These are phyloP conservation scores for Rhegmatorhina hoffmannsi DNA, from an alignment of 2,113 vertebrate genomes.

Conservation along the genomic window DNA sequence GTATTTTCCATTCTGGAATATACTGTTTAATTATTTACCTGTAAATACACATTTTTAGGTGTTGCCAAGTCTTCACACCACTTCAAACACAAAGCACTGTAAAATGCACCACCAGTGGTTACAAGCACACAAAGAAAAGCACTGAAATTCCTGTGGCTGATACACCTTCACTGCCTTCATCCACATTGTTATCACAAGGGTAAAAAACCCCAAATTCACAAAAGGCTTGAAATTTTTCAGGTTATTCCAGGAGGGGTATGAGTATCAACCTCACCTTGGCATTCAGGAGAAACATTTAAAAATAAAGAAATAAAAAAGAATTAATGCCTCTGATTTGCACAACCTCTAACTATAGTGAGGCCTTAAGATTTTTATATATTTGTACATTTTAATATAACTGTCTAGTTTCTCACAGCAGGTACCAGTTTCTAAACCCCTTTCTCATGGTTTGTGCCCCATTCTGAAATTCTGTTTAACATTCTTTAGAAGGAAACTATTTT, in stretches of 20 bases:
- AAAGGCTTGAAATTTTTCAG: background rate
- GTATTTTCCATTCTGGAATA: background rate
- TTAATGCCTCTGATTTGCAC: background rate
- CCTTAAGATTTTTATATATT: too few relatives aligned
- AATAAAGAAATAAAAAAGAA: background rate
- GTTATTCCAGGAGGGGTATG: background rate
- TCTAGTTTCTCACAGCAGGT: too few relatives aligned
- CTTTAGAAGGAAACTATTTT: too few relatives aligned
- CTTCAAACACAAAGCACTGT: background rate
- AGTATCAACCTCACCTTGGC: background rate
- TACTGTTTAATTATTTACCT: background rate
- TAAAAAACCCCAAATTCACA: background rate
- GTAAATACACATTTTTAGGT: background rate
- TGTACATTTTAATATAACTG: too few relatives aligned
- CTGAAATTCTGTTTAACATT: too few relatives aligned
- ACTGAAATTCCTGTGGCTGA: background rate
- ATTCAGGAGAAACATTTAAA: background rate
- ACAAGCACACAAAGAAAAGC: background rate
- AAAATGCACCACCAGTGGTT: background rate
- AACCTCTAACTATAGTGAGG: too few relatives aligned
- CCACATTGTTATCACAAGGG: background rate
- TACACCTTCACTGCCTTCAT: background rate
- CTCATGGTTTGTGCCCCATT: too few relatives aligned
- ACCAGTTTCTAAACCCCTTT: too few relatives aligned
- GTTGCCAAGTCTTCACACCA: background rate